phyloP scores from a whole-genome alignment of 2,113 vertebrate species.

The Catharus minimus region DNA sequence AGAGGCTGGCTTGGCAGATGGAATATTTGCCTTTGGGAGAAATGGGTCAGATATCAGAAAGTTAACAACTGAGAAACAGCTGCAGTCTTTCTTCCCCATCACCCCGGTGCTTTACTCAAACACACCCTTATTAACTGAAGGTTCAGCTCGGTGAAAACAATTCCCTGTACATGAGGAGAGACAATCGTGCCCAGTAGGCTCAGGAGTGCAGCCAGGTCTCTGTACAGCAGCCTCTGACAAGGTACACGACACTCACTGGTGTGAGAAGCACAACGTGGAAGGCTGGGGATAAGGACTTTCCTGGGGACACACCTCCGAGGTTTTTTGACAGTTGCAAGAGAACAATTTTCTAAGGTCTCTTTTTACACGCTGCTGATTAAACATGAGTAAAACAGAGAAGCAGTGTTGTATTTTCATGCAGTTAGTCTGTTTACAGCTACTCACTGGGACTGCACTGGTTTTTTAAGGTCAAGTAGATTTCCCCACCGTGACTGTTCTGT shows the following conservation, averaged over 20 bases:
- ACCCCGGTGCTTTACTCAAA: not conserved
- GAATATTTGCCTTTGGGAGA: conserved; percentile 1
- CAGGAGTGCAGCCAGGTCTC: not conserved
- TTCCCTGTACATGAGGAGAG: not conserved
- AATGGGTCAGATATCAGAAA: not conserved
- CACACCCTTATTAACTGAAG: not conserved
- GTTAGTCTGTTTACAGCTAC: not conserved
- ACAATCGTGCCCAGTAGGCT: not conserved
- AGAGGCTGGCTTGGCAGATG: not conserved
- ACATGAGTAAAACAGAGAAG: not conserved
- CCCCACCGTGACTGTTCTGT: not conserved
- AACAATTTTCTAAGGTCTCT: not conserved
- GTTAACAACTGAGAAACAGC: not conserved
- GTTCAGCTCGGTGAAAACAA: not conserved
- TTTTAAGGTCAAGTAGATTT: not conserved
- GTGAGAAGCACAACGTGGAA: not conserved
- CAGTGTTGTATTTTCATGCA: not conserved
- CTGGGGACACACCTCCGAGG: not conserved
- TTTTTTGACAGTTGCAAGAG: not conserved
- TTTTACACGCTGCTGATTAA: not conserved
- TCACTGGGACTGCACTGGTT: not conserved
- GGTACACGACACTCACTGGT: not conserved
- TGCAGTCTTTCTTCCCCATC: not conserved
- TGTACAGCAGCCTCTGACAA: not conserved
- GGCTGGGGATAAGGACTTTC: not conserved